These are phyloP conservation scores for Chymomyza procnemis DNA, from an alignment of 2,888 invertebrate genomes.

Conservation along the genomic window DNA sequence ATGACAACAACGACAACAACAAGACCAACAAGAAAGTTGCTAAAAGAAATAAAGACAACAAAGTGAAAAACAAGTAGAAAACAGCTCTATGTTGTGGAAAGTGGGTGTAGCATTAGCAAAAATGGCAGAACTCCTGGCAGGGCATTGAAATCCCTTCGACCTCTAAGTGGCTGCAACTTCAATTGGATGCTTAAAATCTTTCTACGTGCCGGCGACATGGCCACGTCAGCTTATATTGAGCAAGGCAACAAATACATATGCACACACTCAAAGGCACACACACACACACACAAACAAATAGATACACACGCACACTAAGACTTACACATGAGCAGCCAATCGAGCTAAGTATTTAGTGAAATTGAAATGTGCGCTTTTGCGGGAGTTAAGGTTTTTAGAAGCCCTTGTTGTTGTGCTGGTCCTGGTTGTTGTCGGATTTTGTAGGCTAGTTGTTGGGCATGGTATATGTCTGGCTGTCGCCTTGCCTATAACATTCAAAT, in stretches of 20 bases:
- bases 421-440: background rate
- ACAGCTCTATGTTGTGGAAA: constrained; percentile 2
- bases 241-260: constrained; percentile 9
- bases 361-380: constrained; percentile 21
- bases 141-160: background rate
- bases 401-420: constrained; percentile 2
- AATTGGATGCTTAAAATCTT: constrained; percentile 11
- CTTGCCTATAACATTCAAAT: constrained; percentile 54
- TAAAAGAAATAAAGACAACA: constrained; percentile 20
- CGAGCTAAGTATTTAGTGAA: constrained; percentile 5
- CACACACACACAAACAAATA: constrained; percentile 17
- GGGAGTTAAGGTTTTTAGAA: background rate
- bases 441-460: background rate
- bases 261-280: constrained; percentile 15
- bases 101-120: constrained; percentile 1
- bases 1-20: constrained; percentile 33
- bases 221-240: constrained; percentile 36
- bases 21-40: constrained; percentile 4
- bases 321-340: background rate
- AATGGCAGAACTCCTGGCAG: constrained; percentile 6
- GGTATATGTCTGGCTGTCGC: constrained; percentile 11
- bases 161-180: constrained; percentile 33
- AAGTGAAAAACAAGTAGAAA: constrained; percentile 39
- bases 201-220: constrained; percentile 30
- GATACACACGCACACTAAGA: background rate